A percentile compares a stretch with the other conserved stretches of the same genome.
Evolutionary conservation across 2,797 vertebrate genomes (phyloP).

Genomic region (Threskiornis aethiopicus): DNA sequence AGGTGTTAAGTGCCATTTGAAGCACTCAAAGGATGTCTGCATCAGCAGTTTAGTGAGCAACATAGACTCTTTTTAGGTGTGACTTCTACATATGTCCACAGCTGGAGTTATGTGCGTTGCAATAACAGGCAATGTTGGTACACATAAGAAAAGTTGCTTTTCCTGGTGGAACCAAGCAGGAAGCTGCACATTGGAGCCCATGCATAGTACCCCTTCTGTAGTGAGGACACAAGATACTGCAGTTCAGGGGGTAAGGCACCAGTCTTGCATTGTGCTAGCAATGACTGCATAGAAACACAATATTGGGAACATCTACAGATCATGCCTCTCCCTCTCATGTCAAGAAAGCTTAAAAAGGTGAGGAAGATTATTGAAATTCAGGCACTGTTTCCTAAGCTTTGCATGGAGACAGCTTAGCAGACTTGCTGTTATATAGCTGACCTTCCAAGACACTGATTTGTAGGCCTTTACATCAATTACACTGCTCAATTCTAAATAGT

Average conservation of each 20-base stretch:
- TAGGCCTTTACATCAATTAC: background rate
- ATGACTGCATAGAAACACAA: background rate
- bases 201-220: background rate
- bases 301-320: background rate
- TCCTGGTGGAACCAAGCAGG: background rate
- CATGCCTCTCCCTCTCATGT: background rate
- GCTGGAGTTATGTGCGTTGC: background rate
- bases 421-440: background rate
- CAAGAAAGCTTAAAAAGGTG: background rate
- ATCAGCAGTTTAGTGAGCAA: background rate
- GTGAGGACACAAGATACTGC: background rate
- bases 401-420: background rate
- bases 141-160: background rate
- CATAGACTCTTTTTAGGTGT: background rate
- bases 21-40: accelerated
- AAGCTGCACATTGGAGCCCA: background rate
- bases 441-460: background rate
- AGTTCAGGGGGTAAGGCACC: background rate
- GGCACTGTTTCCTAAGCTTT: background rate
- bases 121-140: background rate
- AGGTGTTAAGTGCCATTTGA: background rate
- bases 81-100: background rate
- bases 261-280: background rate
- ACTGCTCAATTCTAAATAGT: background rate
- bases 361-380: background rate